Conservation (phyloP, 2,113 vertebrate genomes). For the Plecturocebus donacophilus region DNA sequence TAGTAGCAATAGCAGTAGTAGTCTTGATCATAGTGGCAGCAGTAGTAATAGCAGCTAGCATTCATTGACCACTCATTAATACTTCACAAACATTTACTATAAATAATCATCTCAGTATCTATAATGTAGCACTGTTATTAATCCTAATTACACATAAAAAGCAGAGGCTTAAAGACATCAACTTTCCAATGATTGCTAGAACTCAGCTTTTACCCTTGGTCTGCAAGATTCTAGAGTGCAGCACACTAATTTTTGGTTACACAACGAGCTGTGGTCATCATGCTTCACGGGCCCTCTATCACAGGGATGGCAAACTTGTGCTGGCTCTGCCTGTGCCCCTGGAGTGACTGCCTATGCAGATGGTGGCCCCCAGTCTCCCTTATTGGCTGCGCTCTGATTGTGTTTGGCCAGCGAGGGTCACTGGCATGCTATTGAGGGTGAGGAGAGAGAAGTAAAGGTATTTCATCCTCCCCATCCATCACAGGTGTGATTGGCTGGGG, state of each 20-base stretch:
- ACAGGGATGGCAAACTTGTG: too few species aligned
- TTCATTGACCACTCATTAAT: too few species aligned
- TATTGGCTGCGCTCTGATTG: background rate
- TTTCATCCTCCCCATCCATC: background rate
- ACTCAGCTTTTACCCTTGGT: background rate
- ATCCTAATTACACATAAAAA: background rate
- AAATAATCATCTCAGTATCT: background rate
- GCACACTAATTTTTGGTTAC: background rate
- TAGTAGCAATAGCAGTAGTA: background rate
- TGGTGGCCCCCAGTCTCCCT: background rate
- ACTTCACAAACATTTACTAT: background rate
- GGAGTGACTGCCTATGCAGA: accelerated
- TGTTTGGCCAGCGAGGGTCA: background rate
- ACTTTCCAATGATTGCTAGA: background rate
- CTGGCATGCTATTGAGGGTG: background rate
- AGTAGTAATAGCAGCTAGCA: background rate
- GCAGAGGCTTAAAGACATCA: background rate
- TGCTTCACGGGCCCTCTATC: too few species aligned
- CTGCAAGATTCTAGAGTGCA: background rate
- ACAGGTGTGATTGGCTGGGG: too few species aligned
- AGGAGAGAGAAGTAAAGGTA: background rate
- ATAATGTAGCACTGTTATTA: background rate
- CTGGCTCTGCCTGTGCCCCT: background rate
- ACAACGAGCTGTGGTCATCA: too few species aligned
- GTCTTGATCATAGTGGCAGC: background rate